Evolutionary conservation across 2,113 vertebrate genomes (phyloP).

Genomic region (Grantiella picta): DNA sequence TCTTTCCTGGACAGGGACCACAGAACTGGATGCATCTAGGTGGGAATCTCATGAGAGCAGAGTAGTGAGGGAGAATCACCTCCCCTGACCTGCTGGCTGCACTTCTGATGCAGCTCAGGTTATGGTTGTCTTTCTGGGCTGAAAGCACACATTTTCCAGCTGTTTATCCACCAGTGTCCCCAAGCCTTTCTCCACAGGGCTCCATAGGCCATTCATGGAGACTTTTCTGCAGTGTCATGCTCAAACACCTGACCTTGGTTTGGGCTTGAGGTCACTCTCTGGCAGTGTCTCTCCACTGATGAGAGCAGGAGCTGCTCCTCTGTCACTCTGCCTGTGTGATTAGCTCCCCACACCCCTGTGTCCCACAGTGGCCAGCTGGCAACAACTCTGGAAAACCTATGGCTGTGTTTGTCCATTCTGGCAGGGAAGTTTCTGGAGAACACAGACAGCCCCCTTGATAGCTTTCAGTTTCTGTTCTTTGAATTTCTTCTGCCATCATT

Average conservation of each 20-base stretch:
- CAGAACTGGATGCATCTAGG: not conserved
- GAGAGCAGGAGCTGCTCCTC: not conserved
- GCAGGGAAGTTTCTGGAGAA: not conserved
- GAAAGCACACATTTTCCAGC: fast-evolving
- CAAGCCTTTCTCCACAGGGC: not conserved
- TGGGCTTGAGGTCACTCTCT: not conserved
- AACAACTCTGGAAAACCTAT: not conserved
- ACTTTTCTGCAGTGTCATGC: not conserved
- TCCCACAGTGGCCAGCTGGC: not conserved
- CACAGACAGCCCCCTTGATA: not conserved
- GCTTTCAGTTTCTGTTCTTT: not conserved
- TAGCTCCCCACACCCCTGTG: not conserved
- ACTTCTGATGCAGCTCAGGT: not conserved
- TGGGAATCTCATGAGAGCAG: not conserved
- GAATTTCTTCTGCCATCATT: not conserved
- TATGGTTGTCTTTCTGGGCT: not conserved
- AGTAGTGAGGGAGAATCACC: not conserved
- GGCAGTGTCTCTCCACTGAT: not conserved
- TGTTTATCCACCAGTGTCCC: not conserved
- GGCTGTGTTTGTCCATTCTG: not conserved
- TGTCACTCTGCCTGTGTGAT: not conserved
- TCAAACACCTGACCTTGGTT: not conserved
- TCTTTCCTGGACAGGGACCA: not conserved
- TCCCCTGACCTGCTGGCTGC: not conserved
- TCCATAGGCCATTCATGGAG: not conserved